Evolutionary conservation across 2,797 vertebrate genomes (phyloP), one percentile per base, ranked within the genome.

Genomic region (Heterohyrax brucei): DNA sequence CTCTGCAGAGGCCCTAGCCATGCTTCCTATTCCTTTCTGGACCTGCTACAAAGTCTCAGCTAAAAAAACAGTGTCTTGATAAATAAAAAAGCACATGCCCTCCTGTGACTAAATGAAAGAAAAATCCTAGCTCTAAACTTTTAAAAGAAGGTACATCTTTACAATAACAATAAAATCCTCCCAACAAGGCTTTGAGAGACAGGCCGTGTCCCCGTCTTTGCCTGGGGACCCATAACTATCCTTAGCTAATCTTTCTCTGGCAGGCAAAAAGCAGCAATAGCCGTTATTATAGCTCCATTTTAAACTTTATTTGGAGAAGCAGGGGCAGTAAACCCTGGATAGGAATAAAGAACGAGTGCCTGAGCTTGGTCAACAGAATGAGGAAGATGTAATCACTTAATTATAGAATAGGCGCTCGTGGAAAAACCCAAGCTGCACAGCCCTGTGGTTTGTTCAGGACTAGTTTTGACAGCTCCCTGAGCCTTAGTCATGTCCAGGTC

Each of bases 161-260:
- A 95, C 97, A 97, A 96, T 96, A 97, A 97, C 91, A 97, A 95
- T 96, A 98, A 98, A 97, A 86, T 53, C 68, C 39, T 97, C 96
- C 46, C 97, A 97, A 97, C 97, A 98, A 95, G 97, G 66, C 95
- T 98, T 98, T 97, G 97, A 98, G 97, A 98, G 96, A 96, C 97
- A 96, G 94, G 80, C 73, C 94, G 97, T 94, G 92, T 97, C 87
- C 87, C 94, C 95, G n/a, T 96, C 97, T 98, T 97, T 97, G 97
- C 97, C 97, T 95, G 95, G 97, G 98, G 97, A 39, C 95, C 91
- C 93, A 95, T 98, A 98, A 97, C 95, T 80, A 97, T 95, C 96
- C 95, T 94, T 98, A 98, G 97, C 97, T 98, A 98, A 98, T 98
- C 98, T 98, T 98, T 96, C 97, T 98, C 96, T 98, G 97, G 97